These are phyloP conservation scores for Morelia viridis DNA, from an alignment of 2,797 vertebrate species.

Conservation along the genomic window DNA sequence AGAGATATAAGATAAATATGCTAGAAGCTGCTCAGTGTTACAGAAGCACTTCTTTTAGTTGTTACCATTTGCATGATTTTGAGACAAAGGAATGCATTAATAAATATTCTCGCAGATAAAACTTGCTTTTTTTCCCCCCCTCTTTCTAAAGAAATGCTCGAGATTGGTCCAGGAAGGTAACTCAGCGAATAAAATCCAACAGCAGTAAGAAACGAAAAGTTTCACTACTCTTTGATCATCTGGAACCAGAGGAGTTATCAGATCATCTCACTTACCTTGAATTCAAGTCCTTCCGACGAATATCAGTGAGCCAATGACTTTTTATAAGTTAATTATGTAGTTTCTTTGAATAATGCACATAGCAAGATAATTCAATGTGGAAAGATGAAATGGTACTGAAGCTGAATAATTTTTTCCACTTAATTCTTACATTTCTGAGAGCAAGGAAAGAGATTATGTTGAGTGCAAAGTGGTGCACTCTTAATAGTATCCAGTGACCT, in stretches of 20 bases:
- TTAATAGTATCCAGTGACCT: neutral
- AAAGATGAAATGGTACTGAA: neutral
- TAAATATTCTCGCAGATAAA: slow-evolving; percentile 26
- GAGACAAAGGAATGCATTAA: neutral
- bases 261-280: slow-evolving; percentile 93
- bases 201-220: slow-evolving; percentile 93
- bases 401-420: neutral
- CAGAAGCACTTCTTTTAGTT: neutral
- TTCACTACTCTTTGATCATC: slow-evolving; percentile 91
- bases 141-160: slow-evolving; percentile 81
- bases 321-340: neutral
- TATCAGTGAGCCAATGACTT: slow-evolving; percentile 80
- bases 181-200: slow-evolving; percentile 90
- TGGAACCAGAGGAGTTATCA: slow-evolving; percentile 89
- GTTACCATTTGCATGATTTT: neutral
- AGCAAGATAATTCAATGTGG: neutral
- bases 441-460: neutral
- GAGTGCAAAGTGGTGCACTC: neutral
- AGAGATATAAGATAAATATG: neutral
- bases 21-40: neutral
- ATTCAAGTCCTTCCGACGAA: slow-evolving; percentile 93
- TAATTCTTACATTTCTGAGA: neutral
- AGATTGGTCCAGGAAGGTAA: slow-evolving; percentile 95
- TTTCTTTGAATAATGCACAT: neutral
- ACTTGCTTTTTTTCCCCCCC: slow-evolving; percentile 43